Base-by-base conservation (phyloP, 2,888 invertebrate species). In the Leucophenga montana region DNA sequence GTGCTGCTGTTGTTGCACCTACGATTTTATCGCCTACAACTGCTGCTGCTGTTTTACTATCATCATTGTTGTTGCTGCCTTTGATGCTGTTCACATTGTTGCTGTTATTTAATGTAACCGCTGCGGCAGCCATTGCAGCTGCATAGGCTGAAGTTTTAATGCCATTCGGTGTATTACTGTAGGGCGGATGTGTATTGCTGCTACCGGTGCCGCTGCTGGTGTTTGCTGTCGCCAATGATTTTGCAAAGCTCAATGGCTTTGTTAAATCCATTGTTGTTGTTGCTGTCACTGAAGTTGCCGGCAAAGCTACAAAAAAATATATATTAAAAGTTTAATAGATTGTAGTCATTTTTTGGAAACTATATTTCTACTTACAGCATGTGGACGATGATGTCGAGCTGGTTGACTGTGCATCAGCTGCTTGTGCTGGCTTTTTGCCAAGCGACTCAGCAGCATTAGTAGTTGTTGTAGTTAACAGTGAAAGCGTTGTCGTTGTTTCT, bases 81-180 rank as follows among this genome's bases (percentile, higher is more conserved):
- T 13, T 33, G 31, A 4, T 20, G n/a, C 9, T 62, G n/a, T 33
- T 39, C 5, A 11, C 31, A 16, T 27, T 33, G 39, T 3, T 56
- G 22, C 22, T 56, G 27, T 56, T 77, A 39, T 76, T 75, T 27
- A 76, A 75, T 0, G 76, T 54, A 1, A 78, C 73, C 54, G 78
- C 65, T 16, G 75, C 75, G 53, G 77, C 73, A 31, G 70, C 73
- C 22, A 76, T 69, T 56, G 78, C 67, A 5, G 75, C 75, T 27
- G 74, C 78, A 72, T 76, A 79, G n/a, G 72, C 54, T 11, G 73
- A 70, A 14, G 73, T 54, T 67, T 78, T 79, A 20, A 79, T 73
- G 68, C 79, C 79, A 61, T 79, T 79, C 48, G 77, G 79, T 66
- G 77, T 76, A 14, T 9, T 57, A 18, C 27, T 59, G 16, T 31